Percentiles rank a stretch among this genome's conserved stretches.
Conservation (phyloP, 2,888 invertebrate genomes). For the Acleris laterana region DNA sequence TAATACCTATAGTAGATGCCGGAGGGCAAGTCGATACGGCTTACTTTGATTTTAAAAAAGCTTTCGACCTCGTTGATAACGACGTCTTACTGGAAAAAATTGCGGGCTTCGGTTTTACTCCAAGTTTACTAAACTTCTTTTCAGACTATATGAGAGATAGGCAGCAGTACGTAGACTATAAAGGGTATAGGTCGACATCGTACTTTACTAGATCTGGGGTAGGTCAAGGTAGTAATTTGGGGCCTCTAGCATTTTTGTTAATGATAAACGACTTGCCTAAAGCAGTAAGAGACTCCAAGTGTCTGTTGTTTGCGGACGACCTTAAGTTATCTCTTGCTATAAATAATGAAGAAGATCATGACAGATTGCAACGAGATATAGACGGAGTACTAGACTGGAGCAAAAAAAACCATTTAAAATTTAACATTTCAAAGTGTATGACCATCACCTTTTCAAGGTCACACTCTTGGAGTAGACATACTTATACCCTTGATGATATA, state of each 20-base stretch:
- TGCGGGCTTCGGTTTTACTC: no score
- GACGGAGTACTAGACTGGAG: neutral
- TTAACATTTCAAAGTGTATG: neutral
- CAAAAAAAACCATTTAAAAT: neutral
- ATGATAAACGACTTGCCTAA: constrained; percentile 1
- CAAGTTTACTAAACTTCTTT: no score
- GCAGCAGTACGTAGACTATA: no score
- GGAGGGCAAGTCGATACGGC: no score
- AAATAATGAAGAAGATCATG: neutral
- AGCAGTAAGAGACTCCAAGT: neutral
- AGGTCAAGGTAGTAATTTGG: no score
- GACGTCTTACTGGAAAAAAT: no score
- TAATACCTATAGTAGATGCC: no score
- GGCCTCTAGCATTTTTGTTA: neutral
- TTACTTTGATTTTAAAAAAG: no score
- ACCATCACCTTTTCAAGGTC: neutral
- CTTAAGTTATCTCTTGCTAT: neutral
- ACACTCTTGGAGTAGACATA: neutral
- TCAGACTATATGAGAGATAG: no score
- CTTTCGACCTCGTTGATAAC: no score
- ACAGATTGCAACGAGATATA: neutral
- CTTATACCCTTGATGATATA: neutral
- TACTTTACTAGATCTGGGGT: no score
- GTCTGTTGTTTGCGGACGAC: constrained; percentile 1
- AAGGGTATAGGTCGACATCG: no score